Percentiles rank a stretch among this genome's conserved stretches.
Conservation (phyloP, 1,140 invertebrate genomes). For the Formica exsecta region DNA sequence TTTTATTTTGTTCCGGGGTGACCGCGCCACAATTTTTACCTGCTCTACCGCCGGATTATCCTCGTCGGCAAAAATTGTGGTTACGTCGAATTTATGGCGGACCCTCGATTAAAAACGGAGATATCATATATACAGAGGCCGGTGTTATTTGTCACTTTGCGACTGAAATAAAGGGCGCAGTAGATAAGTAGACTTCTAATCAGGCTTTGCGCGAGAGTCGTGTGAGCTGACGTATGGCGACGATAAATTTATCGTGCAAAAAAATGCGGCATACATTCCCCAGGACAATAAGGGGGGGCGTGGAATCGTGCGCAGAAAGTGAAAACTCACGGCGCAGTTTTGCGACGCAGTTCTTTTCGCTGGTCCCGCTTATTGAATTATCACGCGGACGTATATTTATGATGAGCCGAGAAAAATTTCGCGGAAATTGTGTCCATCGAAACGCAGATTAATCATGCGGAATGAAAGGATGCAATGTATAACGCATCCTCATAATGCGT, state of each 20-base stretch:
- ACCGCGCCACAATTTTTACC: slow-evolving; percentile 22
- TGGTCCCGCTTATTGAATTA: slow-evolving; percentile 45
- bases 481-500: neutral
- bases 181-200: slow-evolving; percentile 59
- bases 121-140: slow-evolving; percentile 16
- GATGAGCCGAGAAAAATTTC: neutral
- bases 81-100: slow-evolving; percentile 44
- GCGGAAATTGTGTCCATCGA: neutral
- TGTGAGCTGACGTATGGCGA: slow-evolving; percentile 48
- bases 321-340: slow-evolving; percentile 31
- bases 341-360: neutral
- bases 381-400: slow-evolving; percentile 23
- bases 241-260: slow-evolving; percentile 60
- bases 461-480: neutral
- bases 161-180: slow-evolving; percentile 56
- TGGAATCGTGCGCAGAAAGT: slow-evolving; percentile 34
- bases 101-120: slow-evolving; percentile 52
- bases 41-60: neutral
- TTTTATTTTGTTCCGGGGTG: slow-evolving; percentile 26
- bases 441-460: neutral
- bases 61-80: slow-evolving; percentile 34
- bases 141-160: slow-evolving; percentile 49
- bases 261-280: slow-evolving; percentile 21
- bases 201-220: slow-evolving; percentile 15
- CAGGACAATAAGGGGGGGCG: slow-evolving; percentile 18